Conservation (phyloP, 2,888 invertebrate species). For the Emmelina monodactyla region DNA sequence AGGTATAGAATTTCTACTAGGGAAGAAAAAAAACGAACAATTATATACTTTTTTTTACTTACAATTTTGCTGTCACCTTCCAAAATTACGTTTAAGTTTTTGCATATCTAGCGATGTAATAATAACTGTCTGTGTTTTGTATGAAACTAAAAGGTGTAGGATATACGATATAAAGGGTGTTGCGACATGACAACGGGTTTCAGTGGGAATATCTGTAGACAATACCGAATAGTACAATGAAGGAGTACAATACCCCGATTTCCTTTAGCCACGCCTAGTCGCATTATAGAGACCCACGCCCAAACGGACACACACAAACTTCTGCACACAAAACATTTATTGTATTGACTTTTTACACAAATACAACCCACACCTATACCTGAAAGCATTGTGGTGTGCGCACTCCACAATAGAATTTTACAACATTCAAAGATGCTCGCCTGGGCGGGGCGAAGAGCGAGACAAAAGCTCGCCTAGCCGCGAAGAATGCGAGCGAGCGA, state of each 20-base stretch:
- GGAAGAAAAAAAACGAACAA: too few species aligned
- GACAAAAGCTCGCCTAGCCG: slow-evolving; percentile 43
- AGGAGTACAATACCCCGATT: slow-evolving; percentile 50
- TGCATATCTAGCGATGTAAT: not conserved
- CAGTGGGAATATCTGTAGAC: slow-evolving; percentile 34
- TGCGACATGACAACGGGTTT: slow-evolving; percentile 21
- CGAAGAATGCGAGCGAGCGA: slow-evolving; percentile 30
- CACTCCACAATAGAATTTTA: slow-evolving; percentile 43
- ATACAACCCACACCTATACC: slow-evolving; percentile 56
- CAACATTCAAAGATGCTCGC: slow-evolving; percentile 38
- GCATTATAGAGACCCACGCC: slow-evolving; percentile 51
- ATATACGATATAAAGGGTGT: too few species aligned
- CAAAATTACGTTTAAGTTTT: not conserved
- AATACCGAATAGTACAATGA: slow-evolving; percentile 48
- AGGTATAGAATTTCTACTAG: too few species aligned
- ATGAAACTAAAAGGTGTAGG: too few species aligned
- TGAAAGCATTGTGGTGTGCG: slow-evolving; percentile 56
- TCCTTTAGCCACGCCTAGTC: slow-evolving; percentile 52
- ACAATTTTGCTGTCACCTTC: not conserved
- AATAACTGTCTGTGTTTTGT: too few species aligned
- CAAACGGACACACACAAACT: slow-evolving; percentile 53
- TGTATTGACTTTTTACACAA: slow-evolving; percentile 66
- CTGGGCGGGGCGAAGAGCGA: slow-evolving; percentile 60
- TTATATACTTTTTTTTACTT: not conserved
- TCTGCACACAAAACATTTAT: slow-evolving; percentile 55